These are phyloP conservation scores for Drosophila novamexicana DNA, from an alignment of 1,140 invertebrate species.

Conservation along the genomic window DNA sequence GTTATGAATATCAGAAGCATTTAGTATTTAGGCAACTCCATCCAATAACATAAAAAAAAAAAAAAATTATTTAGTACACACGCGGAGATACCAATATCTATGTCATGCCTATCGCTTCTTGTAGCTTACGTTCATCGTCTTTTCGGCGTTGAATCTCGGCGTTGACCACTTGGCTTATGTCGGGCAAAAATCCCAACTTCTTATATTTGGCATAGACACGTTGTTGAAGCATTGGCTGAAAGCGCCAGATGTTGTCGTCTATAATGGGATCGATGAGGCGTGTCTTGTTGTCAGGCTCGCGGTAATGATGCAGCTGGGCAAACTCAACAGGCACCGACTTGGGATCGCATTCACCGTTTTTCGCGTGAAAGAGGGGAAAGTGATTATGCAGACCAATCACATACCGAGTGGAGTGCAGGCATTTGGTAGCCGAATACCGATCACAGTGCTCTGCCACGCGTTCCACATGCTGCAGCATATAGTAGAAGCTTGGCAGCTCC, in stretches of 20 bases:
- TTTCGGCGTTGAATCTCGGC: slow-evolving; percentile 25
- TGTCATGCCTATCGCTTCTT: slow-evolving; percentile 34
- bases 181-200: slow-evolving; percentile 58
- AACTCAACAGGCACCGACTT: slow-evolving; percentile 63
- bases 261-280: slow-evolving; percentile 58
- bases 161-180: slow-evolving; percentile 24
- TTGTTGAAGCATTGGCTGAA: slow-evolving; percentile 56
- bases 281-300: slow-evolving; percentile 64
- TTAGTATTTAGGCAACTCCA: too few species aligned
- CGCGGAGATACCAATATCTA: slow-evolving; percentile 5
- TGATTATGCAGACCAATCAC: slow-evolving; percentile 67
- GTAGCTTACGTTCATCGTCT: slow-evolving; percentile 40
- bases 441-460: slow-evolving; percentile 57
- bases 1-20: too few species aligned
- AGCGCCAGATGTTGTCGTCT: slow-evolving; percentile 71
- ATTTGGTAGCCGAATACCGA: slow-evolving; percentile 56
- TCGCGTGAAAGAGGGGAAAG: slow-evolving; percentile 50
- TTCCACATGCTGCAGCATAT: slow-evolving; percentile 78
- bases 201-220: slow-evolving; percentile 47
- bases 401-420: slow-evolving; percentile 60
- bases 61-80: background rate
- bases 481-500: slow-evolving; percentile 64
- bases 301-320: slow-evolving; percentile 70
- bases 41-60: background rate
- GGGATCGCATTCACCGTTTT: slow-evolving; percentile 34